Evolutionary conservation across 2,797 vertebrate genomes (phyloP), one percentile per base, ranked within the genome.

Genomic region (Sebastes baramenuke): DNA sequence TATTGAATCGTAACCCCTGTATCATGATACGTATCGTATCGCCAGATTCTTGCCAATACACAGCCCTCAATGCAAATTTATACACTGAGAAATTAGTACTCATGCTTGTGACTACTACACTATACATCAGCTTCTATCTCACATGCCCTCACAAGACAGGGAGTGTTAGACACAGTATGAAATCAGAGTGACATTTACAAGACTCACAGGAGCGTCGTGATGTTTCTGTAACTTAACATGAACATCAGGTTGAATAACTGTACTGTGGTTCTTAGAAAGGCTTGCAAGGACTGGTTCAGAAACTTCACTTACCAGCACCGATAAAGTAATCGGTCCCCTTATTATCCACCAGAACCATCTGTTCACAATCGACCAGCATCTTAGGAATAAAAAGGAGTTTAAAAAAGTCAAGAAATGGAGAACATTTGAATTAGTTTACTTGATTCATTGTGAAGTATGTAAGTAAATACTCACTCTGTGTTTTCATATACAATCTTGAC

Each of bases 341-440:
- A 99, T 98, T 82, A 99, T 99, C 97, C 98, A 99, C 97, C 97
- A 99, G 91, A 98, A 97, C 88, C 92, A 93, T 88, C 89, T 95
- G 84, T 96, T 97, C 8, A 83, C 79, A 56, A 97, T 97, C 12
- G 76, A 90, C 98, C 98, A 99, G 92, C 98, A 99, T 76, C 98
- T 99, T 80, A 36, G 82, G 87, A 87, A 87, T 2, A 12, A 65
- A 42, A 20, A 72, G 1, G 56, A 2, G n/a, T 0, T 49, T 59
- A 4, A 55, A 18, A 52, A 13, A 71, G 69, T 84, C 18, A 70
- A 36, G 34, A 36, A 36, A 36, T 36, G 11, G 8, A 5, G 27
- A 34, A 36, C 32, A 54, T 68, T 30, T 58, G 0, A 22, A 6
- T 27, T 2, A 2, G n/a, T 25, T 32, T 2, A 30, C 38, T 71